phyloP scores from a whole-genome alignment of 2,888 invertebrate genomes.

The Xestoiulus laeticollis region DNA sequence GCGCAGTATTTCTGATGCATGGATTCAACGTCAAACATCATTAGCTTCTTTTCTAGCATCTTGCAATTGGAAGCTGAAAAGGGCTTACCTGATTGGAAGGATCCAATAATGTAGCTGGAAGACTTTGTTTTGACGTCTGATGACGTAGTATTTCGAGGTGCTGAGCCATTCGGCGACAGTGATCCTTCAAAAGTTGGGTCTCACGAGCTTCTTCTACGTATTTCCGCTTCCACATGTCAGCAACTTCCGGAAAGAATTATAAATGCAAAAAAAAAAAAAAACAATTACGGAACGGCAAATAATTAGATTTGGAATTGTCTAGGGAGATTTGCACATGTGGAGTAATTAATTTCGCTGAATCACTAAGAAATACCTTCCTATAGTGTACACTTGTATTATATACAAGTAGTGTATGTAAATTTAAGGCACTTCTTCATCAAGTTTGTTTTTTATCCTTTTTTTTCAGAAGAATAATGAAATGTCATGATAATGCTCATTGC shows the following conservation, averaged over 20 bases:
- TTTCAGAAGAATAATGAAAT: not conserved
- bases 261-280: conserved; percentile 14
- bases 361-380: not conserved
- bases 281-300: not conserved
- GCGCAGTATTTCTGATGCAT: conserved; percentile 3
- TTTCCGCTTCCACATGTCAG: conserved; percentile 53
- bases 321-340: conserved; percentile 1
- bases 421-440: not conserved
- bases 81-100: conserved; percentile 52
- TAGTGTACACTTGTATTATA: not conserved
- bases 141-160: conserved; percentile 48
- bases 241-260: conserved; percentile 36
- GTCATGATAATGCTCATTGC: not conserved
- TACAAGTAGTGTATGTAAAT: too few relatives aligned
- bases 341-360: not conserved
- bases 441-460: not conserved
- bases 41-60: not conserved
- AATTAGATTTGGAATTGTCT: conserved; percentile 35
- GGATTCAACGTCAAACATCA: conserved; percentile 34
- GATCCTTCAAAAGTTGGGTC: conserved; percentile 48
- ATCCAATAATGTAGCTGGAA: conserved; percentile 25
- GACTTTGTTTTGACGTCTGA: conserved; percentile 14
- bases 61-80: not conserved
- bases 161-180: conserved; percentile 48
- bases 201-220: conserved; percentile 50